Base-by-base conservation (phyloP, 1,140 invertebrate species). In the Drosophila trapezifrons region DNA sequence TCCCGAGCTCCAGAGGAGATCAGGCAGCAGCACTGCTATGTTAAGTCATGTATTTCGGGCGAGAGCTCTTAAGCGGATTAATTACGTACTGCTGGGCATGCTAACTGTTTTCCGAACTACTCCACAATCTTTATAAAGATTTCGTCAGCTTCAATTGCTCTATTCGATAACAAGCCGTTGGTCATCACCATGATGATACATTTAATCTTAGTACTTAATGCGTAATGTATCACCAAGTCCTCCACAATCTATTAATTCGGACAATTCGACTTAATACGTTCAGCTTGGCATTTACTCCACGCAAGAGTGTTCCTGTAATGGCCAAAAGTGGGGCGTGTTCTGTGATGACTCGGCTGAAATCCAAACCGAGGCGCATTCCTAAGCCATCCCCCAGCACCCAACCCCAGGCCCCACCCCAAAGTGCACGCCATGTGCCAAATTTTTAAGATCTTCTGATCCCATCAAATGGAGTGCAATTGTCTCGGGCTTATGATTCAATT, bases 391-490 rank as follows among this genome's bases (percentile, higher is more conserved):
- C 49, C 15, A 40, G 17, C n/a, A n/a, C n/a, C 38, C 15, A 17
- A 9, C n/a, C 47, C 17, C 7, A 52, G 17, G n/a, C 64, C 67
- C 49, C 51, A 70, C 65, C 67, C 58, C 49, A 3, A 47, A 69
- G 63, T 69, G 22, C 37, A 15, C 17, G 22, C 40, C 51, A 54
- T 55, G 49, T 40, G 42, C 67, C 42, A 71, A 56, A 56, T 70
- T 35, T 18, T 35, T 13, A 25, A 49, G 10, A 42, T 71, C 18
- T 64, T 35, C n/a, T 40, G 51, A 71, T 71, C 37, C 13, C 25
- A 58, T 71, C 35, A 71, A 71, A 57, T 58, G 25, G 27, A 71
- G 51, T 71, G 51, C 64, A 71, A 70, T 71, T 47, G 51, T 57
- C 38, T 43, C 20, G 65, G 18, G 43, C 32, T 69, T 70, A 47